Evolutionary conservation across 1,140 invertebrate species (phyloP), one percentile per base, ranked within the genome.

Genomic region (Bombyx mandarina): DNA sequence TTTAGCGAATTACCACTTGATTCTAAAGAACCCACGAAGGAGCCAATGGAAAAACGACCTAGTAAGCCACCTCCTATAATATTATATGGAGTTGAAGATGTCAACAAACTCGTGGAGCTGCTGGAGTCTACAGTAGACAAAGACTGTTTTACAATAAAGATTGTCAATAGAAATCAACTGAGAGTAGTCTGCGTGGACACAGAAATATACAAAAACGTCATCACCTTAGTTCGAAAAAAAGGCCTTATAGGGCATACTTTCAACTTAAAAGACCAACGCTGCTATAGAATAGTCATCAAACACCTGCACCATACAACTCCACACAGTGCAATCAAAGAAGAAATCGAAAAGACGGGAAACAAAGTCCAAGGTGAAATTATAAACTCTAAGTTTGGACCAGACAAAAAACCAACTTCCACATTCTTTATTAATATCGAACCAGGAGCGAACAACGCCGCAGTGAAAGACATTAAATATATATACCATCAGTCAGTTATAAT

Each of bases 401-500:
- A 54, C 3, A 53, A 53, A 43, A 53, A 53, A 43, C 52, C 52
- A 9, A 53, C 52, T 6, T 53, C 52, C 3, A 53, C 52, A 8
- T 43, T 53, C 35, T 53, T 43, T 53, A 8, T 53, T n/a, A 53
- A 53, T 42, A 4, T 53, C 7, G 6, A 7, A n/a, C 10, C 52
- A 8, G 35, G 52, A 4, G 0, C 5, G n/a, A 53, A 53, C 52
- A 53, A 53, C 12, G 8, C 5, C 6, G 52, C 35, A 10, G 35
- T 43, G 3, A 42, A 43, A 43, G 52, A 53, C 9, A 8, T 53
- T 10, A 53, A 42, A 53, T 43, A 53, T 42, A 53, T 53, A 7
- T 42, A 53, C 12, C 22, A 53, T 3, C 52, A 53, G n/a, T 42
- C 52, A 8, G 42, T 53, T 5, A n/a, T n/a, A 3, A 53, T 53